Evolutionary conservation across 1,140 invertebrate genomes (phyloP), one percentile per base, ranked within the genome.

Genomic region (Gonioctena quinquepunctata): DNA sequence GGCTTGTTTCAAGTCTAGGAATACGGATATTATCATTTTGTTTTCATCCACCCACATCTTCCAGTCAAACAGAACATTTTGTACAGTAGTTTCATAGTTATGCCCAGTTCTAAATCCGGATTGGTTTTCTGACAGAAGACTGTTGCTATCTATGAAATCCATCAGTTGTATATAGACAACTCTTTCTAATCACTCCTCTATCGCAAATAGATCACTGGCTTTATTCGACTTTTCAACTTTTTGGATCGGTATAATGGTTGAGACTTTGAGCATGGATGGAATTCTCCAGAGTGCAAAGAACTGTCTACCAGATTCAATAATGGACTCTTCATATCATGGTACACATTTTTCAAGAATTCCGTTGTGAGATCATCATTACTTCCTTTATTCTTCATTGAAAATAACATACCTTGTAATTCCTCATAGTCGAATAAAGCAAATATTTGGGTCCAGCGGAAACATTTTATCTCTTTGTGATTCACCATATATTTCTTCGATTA

Each of bases 21-120:
- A n/a, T n/a, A n/a, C n/a, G n/a, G n/a, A n/a, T n/a, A n/a, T n/a
- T n/a, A n/a, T n/a, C n/a, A n/a, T n/a, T n/a, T n/a, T n/a, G 27
- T 28, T 28, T 28, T 28, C 27, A 28, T 28, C 49, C n/a, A 50
- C n/a, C n/a, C 49, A 50, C 49, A 19, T 50, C n/a, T 50, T 50
- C n/a, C 49, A 50, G 49, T 50, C 49, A 19, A 50, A 50, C n/a
- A 50, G n/a, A n/a, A 50, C n/a, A 50, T 50, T 50, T 50, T 50
- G 3, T n/a, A 50, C 49, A 3, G 49, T n/a, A 50, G 49, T 50
- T 50, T 50, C 49, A 50, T n/a, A 50, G n/a, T n/a, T 50, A n/a
- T 50, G 49, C 4, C 19, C 13, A 19, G n/a, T 4, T 50, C 49
- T 16, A n/a, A 50, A 50, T 3, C n/a, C 49, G 3, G 49, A 50